Evolutionary conservation across 2,797 vertebrate species (phyloP).

Genomic region (Decapterus maruadsi): DNA sequence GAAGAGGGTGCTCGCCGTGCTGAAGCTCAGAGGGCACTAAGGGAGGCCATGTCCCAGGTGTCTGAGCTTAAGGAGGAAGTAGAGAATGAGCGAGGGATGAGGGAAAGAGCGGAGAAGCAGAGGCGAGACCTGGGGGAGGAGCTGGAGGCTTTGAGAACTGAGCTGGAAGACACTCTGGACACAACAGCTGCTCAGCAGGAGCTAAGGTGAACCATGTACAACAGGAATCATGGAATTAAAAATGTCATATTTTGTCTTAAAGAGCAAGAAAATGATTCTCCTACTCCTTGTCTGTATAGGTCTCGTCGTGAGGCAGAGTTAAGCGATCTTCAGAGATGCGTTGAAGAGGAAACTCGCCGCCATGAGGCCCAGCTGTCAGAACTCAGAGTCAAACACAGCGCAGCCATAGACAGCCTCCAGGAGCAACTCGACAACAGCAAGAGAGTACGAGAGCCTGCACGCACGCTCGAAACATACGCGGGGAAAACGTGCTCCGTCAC

Average conservation of each 20-base stretch:
- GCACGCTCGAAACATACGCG: not conserved
- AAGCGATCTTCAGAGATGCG: slow-evolving; percentile 84
- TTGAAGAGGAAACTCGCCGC: slow-evolving; percentile 87
- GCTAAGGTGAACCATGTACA: slow-evolving; percentile 83
- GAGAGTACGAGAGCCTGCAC: slow-evolving; percentile 73
- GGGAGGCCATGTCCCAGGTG: slow-evolving; percentile 90
- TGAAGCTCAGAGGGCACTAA: slow-evolving; percentile 87
- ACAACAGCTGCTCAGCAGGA: slow-evolving; percentile 94
- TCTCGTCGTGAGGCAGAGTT: slow-evolving; percentile 87
- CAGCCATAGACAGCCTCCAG: slow-evolving; percentile 84
- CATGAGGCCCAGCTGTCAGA: slow-evolving; percentile 88
- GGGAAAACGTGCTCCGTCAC: not conserved
- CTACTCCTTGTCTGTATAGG: slow-evolving; percentile 54
- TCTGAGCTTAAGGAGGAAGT: slow-evolving; percentile 93
- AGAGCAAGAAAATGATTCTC: not conserved
- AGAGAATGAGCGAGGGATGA: slow-evolving; percentile 89
- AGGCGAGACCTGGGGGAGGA: slow-evolving; percentile 92
- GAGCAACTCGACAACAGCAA: slow-evolving; percentile 89
- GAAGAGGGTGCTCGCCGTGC: slow-evolving; percentile 88
- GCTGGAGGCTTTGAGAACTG: slow-evolving; percentile 91
- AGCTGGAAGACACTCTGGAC: slow-evolving; percentile 93
- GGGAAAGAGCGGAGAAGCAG: slow-evolving; percentile 92
- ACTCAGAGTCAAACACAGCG: slow-evolving; percentile 85
- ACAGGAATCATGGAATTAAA: not conserved
- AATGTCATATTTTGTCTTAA: not conserved